These are phyloP conservation scores for Formica selysi DNA, from an alignment of 1,140 invertebrate species.

Conservation along the genomic window DNA sequence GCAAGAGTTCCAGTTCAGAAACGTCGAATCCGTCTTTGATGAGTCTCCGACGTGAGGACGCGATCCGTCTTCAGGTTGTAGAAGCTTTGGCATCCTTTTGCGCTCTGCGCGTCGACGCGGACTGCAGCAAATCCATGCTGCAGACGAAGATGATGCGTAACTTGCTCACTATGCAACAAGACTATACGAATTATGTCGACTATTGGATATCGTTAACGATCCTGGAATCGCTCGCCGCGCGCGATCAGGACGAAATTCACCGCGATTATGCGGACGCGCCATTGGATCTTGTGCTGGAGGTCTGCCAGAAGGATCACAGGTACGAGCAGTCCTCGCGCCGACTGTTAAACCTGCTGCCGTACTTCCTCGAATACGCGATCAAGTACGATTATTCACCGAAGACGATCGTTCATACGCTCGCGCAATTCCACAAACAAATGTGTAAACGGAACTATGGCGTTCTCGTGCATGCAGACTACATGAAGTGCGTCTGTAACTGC, in stretches of 20 bases:
- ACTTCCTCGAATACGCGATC: slow-evolving; percentile 66
- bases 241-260: slow-evolving; percentile 56
- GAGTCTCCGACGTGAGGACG: background rate
- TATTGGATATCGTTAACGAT: slow-evolving; percentile 72
- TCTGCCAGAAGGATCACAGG: slow-evolving; percentile 68
- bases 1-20: background rate
- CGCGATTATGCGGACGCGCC: slow-evolving; percentile 50
- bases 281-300: slow-evolving; percentile 64
- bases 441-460: slow-evolving; percentile 77
- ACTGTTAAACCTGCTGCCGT: slow-evolving; percentile 75
- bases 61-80: slow-evolving; percentile 55
- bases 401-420: slow-evolving; percentile 53
- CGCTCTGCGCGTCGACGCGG: slow-evolving; percentile 55
- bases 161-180: slow-evolving; percentile 74
- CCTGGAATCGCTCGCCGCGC: slow-evolving; percentile 65
- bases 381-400: slow-evolving; percentile 29
- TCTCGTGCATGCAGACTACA: slow-evolving; percentile 74
- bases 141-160: slow-evolving; percentile 73
- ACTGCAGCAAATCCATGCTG: slow-evolving; percentile 46
- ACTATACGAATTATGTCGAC: slow-evolving; percentile 62
- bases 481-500: slow-evolving; percentile 80
- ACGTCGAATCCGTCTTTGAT: background rate
- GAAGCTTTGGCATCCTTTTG: slow-evolving; percentile 72
- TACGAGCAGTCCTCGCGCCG: slow-evolving; percentile 63
- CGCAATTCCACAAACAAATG: slow-evolving; percentile 42